Conservation (phyloP, 2,888 invertebrate genomes). For the Scaptomyza reducta region DNA sequence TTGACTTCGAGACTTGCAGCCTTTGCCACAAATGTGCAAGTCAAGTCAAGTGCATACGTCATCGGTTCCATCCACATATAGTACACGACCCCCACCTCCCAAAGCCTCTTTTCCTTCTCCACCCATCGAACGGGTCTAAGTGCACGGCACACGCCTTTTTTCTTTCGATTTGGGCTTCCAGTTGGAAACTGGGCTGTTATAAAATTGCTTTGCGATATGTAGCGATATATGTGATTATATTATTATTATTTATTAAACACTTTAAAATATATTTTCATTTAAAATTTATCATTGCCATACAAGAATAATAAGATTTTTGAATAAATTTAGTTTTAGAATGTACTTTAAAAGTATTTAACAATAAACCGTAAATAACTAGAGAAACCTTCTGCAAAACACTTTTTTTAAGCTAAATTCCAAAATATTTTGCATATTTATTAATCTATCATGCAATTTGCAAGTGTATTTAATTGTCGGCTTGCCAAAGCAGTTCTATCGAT, state of each 20-base stretch:
- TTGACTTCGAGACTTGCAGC: constrained; percentile 57
- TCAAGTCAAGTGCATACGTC: constrained; percentile 79
- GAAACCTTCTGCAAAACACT: too few relatives aligned
- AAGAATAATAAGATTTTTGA: background rate
- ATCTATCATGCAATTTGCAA: background rate
- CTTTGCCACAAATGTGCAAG: constrained; percentile 72
- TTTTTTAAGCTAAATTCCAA: background rate
- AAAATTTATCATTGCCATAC: too few relatives aligned
- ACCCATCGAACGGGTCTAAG: constrained; percentile 21
- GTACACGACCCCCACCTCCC: background rate
- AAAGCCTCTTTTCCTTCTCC: background rate
- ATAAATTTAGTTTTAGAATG: too few relatives aligned
- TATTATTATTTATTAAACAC: too few relatives aligned
- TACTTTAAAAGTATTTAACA: too few relatives aligned
- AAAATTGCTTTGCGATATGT: background rate
- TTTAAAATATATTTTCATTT: too few relatives aligned
- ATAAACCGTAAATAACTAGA: too few relatives aligned
- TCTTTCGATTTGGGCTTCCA: background rate
- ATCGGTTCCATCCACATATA: constrained; percentile 47
- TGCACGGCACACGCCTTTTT: constrained; percentile 34
- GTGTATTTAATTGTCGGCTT: constrained; percentile 10
- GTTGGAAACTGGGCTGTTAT: background rate
- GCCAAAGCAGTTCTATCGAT: too few relatives aligned
- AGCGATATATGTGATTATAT: background rate
- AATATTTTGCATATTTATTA: background rate